Evolutionary conservation across 2,797 vertebrate genomes (phyloP).

Genomic region (Pempheris klunzingeri): DNA sequence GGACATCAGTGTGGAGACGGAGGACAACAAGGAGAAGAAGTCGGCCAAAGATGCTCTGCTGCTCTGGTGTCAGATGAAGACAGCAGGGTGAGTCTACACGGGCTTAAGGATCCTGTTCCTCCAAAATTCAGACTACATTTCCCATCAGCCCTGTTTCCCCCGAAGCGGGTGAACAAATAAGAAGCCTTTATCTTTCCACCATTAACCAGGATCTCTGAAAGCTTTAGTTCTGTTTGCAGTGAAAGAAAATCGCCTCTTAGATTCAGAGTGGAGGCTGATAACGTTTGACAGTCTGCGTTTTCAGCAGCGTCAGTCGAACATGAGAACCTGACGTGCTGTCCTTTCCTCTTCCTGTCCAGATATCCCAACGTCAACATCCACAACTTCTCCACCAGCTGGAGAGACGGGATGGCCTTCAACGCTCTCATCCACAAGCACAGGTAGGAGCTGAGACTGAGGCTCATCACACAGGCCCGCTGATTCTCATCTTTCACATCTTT

Average conservation of each 20-base stretch:
- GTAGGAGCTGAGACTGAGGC: conserved; percentile 19
- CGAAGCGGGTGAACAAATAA: neutral
- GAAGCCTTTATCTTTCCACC: neutral
- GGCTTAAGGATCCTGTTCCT: neutral
- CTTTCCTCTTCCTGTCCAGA: conserved; percentile 73
- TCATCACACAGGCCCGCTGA: neutral
- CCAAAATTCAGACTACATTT: conserved; percentile 15
- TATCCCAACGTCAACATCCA: conserved; percentile 98
- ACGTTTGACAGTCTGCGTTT: no score
- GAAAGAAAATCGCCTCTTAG: no score
- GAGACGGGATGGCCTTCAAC: conserved; percentile 97
- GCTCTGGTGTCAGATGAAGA: conserved; percentile 99
- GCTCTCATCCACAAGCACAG: conserved; percentile 96
- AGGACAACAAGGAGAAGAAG: conserved; percentile 99
- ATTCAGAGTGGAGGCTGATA: no score
- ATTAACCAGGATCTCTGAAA: neutral
- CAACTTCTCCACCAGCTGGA: conserved; percentile 97
- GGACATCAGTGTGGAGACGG: conserved; percentile 98
- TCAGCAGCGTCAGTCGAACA: neutral
- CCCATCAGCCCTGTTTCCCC: conserved; percentile 14
- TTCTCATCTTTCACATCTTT: no score
- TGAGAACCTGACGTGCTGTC: neutral
- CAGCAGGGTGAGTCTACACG: conserved; percentile 90
- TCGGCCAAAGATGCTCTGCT: conserved; percentile 98
- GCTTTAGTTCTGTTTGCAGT: neutral